These are phyloP conservation scores for Nanorana parkeri DNA, from an alignment of 2,113 vertebrate genomes.

Conservation along the genomic window DNA sequence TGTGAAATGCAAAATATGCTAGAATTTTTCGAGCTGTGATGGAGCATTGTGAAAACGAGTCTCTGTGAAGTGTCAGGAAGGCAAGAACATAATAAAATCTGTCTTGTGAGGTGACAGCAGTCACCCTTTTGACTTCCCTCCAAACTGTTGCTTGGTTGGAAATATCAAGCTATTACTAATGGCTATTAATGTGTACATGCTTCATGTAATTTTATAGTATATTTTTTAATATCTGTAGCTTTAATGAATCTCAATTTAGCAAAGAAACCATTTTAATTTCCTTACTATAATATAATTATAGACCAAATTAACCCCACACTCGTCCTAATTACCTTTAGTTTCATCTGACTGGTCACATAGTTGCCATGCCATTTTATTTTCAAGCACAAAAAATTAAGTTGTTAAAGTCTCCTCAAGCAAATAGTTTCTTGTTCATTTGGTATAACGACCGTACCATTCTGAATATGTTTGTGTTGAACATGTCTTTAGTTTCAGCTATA, in stretches of 20 bases:
- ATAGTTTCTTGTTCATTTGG: slow-evolving; percentile 72
- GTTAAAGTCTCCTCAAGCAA: slow-evolving; percentile 74
- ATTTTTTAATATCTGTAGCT: slow-evolving; percentile 95
- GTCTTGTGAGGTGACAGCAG: slow-evolving; percentile 79
- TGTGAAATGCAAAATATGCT: slow-evolving; percentile 53
- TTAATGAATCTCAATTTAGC: slow-evolving; percentile 99
- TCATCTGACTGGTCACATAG: slow-evolving; percentile 93
- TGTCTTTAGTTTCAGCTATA: not conserved
- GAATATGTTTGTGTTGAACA: slow-evolving; percentile 23
- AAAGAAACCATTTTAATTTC: slow-evolving; percentile 93
- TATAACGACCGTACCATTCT: slow-evolving; percentile 58
- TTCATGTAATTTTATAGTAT: slow-evolving; percentile 94
- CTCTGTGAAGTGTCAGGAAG: slow-evolving; percentile 67
- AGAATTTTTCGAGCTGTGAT: slow-evolving; percentile 29
- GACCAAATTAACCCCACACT: slow-evolving; percentile 98
- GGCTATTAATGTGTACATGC: slow-evolving; percentile 92
- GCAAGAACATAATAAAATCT: slow-evolving; percentile 68
- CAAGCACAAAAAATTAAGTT: slow-evolving; percentile 79
- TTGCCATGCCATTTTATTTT: slow-evolving; percentile 83
- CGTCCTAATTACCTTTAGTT: slow-evolving; percentile 99
- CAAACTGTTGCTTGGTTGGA: slow-evolving; percentile 84
- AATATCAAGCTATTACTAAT: slow-evolving; percentile 87
- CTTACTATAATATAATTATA: slow-evolving; percentile 97
- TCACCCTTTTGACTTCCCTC: slow-evolving; percentile 81
- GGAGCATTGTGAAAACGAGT: slow-evolving; percentile 46